Percentiles rank a stretch among this genome's conserved stretches.
phyloP scores from a whole-genome alignment of 2,797 vertebrate genomes.

The Delichon dasypus region DNA sequence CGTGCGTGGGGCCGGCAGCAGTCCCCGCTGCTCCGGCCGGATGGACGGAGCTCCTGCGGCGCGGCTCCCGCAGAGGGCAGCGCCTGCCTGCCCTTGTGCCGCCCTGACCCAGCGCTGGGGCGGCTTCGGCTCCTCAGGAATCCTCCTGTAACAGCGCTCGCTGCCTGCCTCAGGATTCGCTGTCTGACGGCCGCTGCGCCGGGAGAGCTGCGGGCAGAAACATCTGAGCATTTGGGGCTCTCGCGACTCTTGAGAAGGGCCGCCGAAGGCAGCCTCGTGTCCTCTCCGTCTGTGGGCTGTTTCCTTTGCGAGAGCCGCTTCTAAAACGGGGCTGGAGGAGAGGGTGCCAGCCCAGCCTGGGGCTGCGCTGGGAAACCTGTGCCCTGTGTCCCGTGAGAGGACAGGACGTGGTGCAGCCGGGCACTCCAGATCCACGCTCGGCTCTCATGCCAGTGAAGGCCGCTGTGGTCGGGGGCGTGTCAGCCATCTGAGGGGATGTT shows the following conservation, averaged over 20 bases:
- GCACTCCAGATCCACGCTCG: background rate
- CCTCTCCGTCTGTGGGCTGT: background rate
- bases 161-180: background rate
- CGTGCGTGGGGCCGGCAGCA: background rate
- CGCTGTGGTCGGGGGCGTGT: accelerated
- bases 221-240: background rate
- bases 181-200: background rate
- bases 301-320: background rate
- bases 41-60: accelerated
- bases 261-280: accelerated
- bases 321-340: background rate
- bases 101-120: accelerated
- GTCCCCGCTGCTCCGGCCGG: background rate
- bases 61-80: slow-evolving; percentile 66
- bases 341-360: background rate
- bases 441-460: background rate
- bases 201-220: background rate
- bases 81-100: accelerated
- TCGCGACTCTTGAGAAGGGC: background rate
- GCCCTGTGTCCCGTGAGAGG: background rate
- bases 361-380: background rate
- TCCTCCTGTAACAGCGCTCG: background rate
- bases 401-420: accelerated
- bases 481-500: background rate
- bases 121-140: background rate